Percentiles rank a stretch among this genome's conserved stretches.
Evolutionary conservation across 2,797 vertebrate species (phyloP).

Genomic region (Hyperoplus lanceolatus): DNA sequence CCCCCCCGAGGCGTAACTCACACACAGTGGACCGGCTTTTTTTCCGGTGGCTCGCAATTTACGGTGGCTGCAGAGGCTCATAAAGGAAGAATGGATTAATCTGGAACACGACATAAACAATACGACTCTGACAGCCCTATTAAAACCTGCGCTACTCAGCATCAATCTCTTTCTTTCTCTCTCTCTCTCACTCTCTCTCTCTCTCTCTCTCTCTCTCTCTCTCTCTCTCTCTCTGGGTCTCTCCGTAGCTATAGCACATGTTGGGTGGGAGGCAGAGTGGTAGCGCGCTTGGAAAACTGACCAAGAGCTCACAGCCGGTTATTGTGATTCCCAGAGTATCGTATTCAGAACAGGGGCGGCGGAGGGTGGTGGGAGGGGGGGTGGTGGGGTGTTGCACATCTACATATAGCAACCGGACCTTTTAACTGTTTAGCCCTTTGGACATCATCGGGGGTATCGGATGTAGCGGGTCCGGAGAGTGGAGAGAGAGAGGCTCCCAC

Average conservation of each 20-base stretch:
- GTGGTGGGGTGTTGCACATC: conserved; percentile 65
- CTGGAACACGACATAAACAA: conserved; percentile 88
- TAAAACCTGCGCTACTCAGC: conserved; percentile 86
- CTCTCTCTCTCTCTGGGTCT: conserved; percentile 3
- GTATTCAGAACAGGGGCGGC: conserved; percentile 61
- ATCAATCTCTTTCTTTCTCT: conserved; percentile 76
- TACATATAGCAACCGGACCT: conserved; percentile 83
- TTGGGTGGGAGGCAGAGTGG: conserved; percentile 60
- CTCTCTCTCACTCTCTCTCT: conserved; percentile 49
- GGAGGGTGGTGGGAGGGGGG: too few relatives aligned
- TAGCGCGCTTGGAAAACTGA: conserved; percentile 65
- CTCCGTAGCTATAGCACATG: background rate
- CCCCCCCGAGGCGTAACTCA: conserved; percentile 86
- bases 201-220: conserved; percentile 46
- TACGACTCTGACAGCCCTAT: conserved; percentile 86
- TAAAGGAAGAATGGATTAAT: conserved; percentile 89
- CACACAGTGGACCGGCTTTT: conserved; percentile 73
- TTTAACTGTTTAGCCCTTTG: conserved; percentile 83
- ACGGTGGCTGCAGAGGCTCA: conserved; percentile 86
- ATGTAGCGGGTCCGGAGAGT: conserved; percentile 74
- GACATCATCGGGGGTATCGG: conserved; percentile 82
- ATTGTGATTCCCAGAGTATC: conserved; percentile 85
- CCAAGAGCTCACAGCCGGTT: conserved; percentile 67
- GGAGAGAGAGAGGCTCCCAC: conserved; percentile 68
- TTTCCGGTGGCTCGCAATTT: conserved; percentile 78